Evolutionary conservation across 2,797 vertebrate species (phyloP).

Genomic region (Odontamblyopus lacepedii): DNA sequence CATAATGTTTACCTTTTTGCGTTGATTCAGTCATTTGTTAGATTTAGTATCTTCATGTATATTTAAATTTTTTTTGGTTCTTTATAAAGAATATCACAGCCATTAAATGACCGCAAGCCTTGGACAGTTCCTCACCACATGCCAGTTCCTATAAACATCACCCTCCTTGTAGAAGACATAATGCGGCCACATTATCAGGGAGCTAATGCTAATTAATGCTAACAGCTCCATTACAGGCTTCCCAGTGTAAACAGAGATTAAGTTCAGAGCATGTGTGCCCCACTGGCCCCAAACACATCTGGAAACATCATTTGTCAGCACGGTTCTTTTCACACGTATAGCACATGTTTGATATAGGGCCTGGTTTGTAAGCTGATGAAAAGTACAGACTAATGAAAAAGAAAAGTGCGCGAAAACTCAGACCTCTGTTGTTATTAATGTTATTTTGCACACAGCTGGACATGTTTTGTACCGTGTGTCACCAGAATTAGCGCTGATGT

Average conservation of each 20-base stretch:
- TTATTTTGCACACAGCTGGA: conserved; percentile 67
- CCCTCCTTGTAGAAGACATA: conserved; percentile 31
- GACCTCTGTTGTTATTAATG: conserved; percentile 62
- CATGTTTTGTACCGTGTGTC: conserved; percentile 66
- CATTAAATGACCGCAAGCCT: conserved; percentile 40
- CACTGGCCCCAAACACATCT: conserved; percentile 42
- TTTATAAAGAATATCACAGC: not conserved
- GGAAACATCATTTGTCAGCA: conserved; percentile 52
- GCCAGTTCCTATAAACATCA: conserved; percentile 67
- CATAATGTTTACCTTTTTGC: no score
- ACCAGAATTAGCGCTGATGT: conserved; percentile 65
- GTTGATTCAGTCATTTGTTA: no score
- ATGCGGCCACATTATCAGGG: conserved; percentile 34
- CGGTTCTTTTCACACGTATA: conserved; percentile 43
- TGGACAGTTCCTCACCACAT: conserved; percentile 50
- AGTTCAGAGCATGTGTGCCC: conserved; percentile 32
- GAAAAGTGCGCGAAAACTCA: conserved; percentile 58
- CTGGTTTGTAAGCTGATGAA: conserved; percentile 50
- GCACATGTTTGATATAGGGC: conserved; percentile 54
- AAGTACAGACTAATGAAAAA: conserved; percentile 19
- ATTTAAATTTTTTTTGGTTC: not conserved
- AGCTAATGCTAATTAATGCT: conserved; percentile 69
- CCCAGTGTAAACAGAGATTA: conserved; percentile 52
- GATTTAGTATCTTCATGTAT: no score
- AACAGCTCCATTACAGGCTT: conserved; percentile 55